These are phyloP conservation scores for Noctua comes DNA, from an alignment of 2,888 invertebrate species.

Conservation along the genomic window DNA sequence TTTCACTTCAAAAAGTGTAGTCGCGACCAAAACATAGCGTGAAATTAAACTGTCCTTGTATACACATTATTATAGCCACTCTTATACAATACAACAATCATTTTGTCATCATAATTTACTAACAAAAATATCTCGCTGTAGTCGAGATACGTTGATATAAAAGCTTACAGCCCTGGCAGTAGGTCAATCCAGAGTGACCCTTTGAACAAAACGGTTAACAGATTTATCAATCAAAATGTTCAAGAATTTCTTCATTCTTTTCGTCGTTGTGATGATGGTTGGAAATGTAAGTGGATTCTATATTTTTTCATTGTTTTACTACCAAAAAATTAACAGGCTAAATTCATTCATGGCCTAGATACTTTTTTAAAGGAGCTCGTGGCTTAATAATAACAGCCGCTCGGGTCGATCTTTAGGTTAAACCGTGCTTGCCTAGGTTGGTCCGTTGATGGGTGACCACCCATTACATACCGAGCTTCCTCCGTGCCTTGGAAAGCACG, in stretches of 20 bases:
- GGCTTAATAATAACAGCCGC: too few relatives aligned
- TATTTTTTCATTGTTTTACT: not conserved
- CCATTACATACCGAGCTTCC: too few relatives aligned
- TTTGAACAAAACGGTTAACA: constrained; percentile 15
- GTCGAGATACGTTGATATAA: constrained; percentile 35
- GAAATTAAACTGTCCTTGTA: constrained; percentile 26
- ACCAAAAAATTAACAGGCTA: too few relatives aligned
- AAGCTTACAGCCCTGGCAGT: constrained; percentile 8
- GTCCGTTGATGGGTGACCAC: too few relatives aligned
- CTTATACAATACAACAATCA: constrained; percentile 33
- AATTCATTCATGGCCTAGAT: too few relatives aligned
- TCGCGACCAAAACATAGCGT: not conserved
- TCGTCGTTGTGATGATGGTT: constrained; percentile 38
- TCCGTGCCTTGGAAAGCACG: too few relatives aligned
- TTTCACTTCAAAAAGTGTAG: not conserved
- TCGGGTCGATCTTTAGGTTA: too few relatives aligned
- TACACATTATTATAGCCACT: constrained; percentile 11
- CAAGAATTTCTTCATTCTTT: constrained; percentile 35
- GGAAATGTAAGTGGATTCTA: constrained; percentile 44
- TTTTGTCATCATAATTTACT: constrained; percentile 46
- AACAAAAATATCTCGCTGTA: constrained; percentile 16
- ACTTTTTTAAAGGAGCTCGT: too few relatives aligned
- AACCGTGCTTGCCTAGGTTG: too few relatives aligned
- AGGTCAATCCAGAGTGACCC: not conserved
- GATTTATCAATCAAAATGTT: constrained; percentile 41